Percentiles rank a stretch among this genome's conserved stretches.
These are phyloP conservation scores for Pocota personata DNA, from an alignment of 2,888 invertebrate species.

Conservation along the genomic window DNA sequence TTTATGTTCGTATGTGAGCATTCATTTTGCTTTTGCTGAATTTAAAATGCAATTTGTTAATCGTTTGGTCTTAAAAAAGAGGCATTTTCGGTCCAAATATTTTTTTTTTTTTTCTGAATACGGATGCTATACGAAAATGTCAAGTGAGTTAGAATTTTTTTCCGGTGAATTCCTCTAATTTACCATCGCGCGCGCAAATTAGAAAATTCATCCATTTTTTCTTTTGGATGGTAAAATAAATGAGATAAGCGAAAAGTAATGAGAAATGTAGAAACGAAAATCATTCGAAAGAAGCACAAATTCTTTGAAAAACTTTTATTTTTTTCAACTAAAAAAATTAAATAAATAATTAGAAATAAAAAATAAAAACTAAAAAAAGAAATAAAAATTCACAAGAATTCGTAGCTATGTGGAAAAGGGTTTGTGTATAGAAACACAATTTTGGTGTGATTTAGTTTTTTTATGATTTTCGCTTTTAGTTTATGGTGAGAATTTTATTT, in stretches of 20 bases:
- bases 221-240: slow-evolving; percentile 39
- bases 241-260: slow-evolving; percentile 16
- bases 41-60: slow-evolving; percentile 14
- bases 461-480: slow-evolving; percentile 62
- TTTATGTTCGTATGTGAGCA: slow-evolving; percentile 11
- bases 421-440: not conserved
- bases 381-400: slow-evolving; percentile 72
- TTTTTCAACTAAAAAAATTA: not conserved
- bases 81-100: not conserved
- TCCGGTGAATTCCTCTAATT: slow-evolving; percentile 80
- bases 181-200: slow-evolving; percentile 80
- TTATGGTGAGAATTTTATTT: not conserved
- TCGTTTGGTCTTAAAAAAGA: not conserved
- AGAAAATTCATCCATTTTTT: slow-evolving; percentile 78
- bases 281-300: slow-evolving; percentile 47
- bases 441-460: slow-evolving; percentile 3
- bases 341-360: slow-evolving; percentile 7
- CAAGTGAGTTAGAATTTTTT: not conserved
- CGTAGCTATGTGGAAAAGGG: slow-evolving; percentile 40
- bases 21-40: not conserved
- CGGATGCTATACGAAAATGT: slow-evolving; percentile 1
- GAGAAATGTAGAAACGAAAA: slow-evolving; percentile 56
- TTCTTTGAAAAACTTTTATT: slow-evolving; percentile 72
- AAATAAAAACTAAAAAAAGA: slow-evolving; percentile 31
- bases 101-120: not conserved